Evolutionary conservation across 2,888 invertebrate genomes (phyloP), one percentile per base, ranked within the genome.

Genomic region (Hypsopygia costalis): DNA sequence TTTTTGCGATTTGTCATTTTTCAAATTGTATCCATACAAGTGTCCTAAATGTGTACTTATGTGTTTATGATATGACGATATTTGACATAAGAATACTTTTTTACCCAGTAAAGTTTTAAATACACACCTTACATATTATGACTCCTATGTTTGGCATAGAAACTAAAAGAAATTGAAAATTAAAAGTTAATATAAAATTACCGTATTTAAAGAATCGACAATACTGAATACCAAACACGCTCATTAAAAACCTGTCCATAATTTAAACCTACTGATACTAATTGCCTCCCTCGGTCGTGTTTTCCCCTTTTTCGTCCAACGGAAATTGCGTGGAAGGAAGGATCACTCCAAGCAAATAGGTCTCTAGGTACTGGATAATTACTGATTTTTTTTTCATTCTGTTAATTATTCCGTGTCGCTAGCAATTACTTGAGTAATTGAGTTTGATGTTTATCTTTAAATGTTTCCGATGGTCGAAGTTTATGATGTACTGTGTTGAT

Each of bases 271-370:
- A 56, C 59, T 69, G 70, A 67, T 70, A 74, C 79, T 81, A 81
- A 83, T 81, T 82, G 72, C 79, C 68, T 55, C 58, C 61, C 64
- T 69, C 63, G 62, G 65, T 58, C 64, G 62, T 61, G 65, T 61
- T 62, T 60, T 58, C 69, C 72, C 63, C 66, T 68, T 69, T 73
- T 77, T 69, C 52, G 56, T 55, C 61, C 56, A 68, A 56, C 74
- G 81, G 81, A 82, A 83, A 83, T 83, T 81, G 70, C 70, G 64
- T 69, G 81, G 78, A 81, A 81, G 70, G 68, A 72, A 73, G 63
- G 75, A 75, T 74, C 63, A 64, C 75, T 79, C 69, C 61, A 68
- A 59, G 57, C 65, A 69, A 76, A 80, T 73, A 74, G 71, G 69
- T 66, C 65, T 70, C 68, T 69, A 69, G 69, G 71, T 67, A 69